These are phyloP conservation scores for Danio jaintianensis DNA, from an alignment of 2,797 vertebrate genomes.

Conservation along the genomic window DNA sequence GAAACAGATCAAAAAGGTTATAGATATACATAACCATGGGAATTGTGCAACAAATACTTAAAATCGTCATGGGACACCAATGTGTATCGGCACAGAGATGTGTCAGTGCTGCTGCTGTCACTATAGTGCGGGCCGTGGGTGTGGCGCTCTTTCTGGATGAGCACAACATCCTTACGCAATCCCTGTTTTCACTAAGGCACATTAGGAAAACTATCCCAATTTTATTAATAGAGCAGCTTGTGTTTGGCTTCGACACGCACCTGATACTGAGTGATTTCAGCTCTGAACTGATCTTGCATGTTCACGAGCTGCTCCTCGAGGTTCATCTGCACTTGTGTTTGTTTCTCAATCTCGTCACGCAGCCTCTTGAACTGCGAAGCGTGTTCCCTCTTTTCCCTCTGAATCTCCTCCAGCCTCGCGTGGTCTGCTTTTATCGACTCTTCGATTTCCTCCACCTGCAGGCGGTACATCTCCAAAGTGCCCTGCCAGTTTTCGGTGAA, in stretches of 20 bases:
- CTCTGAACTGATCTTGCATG: conserved; percentile 80
- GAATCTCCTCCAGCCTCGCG: conserved; percentile 77
- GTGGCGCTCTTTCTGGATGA: conserved; percentile 16
- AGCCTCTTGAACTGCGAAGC: conserved; percentile 81
- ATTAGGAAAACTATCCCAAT: background rate
- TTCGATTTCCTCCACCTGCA: conserved; percentile 86
- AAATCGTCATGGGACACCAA: background rate
- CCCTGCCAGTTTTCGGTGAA: conserved; percentile 85
- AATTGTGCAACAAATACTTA: no score
- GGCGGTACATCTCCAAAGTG: conserved; percentile 84
- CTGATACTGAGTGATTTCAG: conserved; percentile 84
- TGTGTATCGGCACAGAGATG: background rate
- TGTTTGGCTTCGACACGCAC: conserved; percentile 69
- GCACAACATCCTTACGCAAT: background rate
- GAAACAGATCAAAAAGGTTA: background rate
- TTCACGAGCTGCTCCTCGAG: conserved; percentile 84
- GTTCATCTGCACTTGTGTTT: conserved; percentile 78
- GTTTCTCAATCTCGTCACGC: conserved; percentile 77
- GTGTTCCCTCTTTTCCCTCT: conserved; percentile 82
- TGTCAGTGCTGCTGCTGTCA: background rate
- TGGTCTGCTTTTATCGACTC: conserved; percentile 77
- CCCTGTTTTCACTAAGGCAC: background rate
- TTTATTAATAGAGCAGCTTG: background rate
- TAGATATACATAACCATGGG: no score
- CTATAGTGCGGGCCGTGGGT: conserved; percentile 18